Conservation (phyloP, 2,113 vertebrate genomes). For the Nematolebias whitei region DNA sequence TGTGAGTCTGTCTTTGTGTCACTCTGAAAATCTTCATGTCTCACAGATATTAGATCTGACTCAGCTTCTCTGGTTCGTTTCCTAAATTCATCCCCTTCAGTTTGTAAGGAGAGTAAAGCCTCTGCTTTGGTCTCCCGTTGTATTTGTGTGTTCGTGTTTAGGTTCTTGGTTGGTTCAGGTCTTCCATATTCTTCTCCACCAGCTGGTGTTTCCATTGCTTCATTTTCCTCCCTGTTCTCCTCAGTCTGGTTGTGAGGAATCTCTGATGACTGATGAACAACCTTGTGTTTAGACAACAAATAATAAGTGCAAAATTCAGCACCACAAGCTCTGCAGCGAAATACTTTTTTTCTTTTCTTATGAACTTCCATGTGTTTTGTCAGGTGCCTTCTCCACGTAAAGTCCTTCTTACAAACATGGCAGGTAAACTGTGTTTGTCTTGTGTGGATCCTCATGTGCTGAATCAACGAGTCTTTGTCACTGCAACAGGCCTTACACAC, state of each 20-base stretch:
- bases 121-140: slow-evolving; percentile 2
- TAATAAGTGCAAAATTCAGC: slow-evolving; percentile 20
- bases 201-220: slow-evolving; percentile 3
- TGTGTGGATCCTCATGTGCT: slow-evolving; percentile 38
- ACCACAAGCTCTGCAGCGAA: slow-evolving; percentile 2
- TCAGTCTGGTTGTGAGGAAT: not conserved
- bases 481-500: slow-evolving; percentile 20
- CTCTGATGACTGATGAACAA: slow-evolving; percentile 1
- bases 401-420: slow-evolving; percentile 26
- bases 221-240: not conserved
- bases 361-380: slow-evolving; percentile 32
- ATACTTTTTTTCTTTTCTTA: not conserved
- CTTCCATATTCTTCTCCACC: slow-evolving; percentile 10
- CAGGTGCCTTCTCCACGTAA: slow-evolving; percentile 26
- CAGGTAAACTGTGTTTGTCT: slow-evolving; percentile 32
- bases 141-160: not conserved
- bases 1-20: not conserved
- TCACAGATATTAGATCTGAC: not conserved
- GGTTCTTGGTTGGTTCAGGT: slow-evolving; percentile 5
- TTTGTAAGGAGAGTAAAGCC: not conserved
- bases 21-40: not conserved
- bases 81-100: slow-evolving; percentile 13
- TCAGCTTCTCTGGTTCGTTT: not conserved
- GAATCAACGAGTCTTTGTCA: slow-evolving; percentile 5
- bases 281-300: slow-evolving; percentile 12